These are phyloP conservation scores for Clivina fossor DNA, from an alignment of 2,888 invertebrate genomes.

Conservation along the genomic window DNA sequence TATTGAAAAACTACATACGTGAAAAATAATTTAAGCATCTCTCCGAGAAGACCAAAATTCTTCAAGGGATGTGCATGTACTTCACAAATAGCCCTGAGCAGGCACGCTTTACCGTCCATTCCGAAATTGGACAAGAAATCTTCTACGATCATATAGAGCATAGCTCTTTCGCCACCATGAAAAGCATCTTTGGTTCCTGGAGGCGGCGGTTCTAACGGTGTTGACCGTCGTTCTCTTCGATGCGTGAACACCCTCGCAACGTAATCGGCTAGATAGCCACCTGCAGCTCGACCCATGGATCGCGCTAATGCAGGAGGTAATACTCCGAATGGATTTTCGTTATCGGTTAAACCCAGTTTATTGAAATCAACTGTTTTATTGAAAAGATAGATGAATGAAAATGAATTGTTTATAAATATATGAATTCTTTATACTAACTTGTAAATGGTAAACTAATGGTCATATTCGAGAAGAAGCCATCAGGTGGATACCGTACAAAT, in stretches of 20 bases:
- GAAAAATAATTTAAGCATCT: constrained; percentile 78
- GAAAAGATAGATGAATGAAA: constrained; percentile 1
- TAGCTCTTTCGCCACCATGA: constrained; percentile 81
- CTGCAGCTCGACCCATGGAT: constrained; percentile 74
- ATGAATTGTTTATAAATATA: constrained; percentile 5
- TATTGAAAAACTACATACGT: constrained; percentile 67
- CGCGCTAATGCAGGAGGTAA: constrained; percentile 75
- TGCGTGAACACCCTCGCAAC: constrained; percentile 70
- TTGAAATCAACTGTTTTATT: constrained; percentile 80
- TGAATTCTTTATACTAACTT: too few relatives aligned
- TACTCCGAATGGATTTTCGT: constrained; percentile 82
- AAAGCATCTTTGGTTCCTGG: constrained; percentile 57
- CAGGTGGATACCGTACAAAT: constrained; percentile 80
- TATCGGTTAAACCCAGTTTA: constrained; percentile 82
- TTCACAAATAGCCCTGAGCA: constrained; percentile 82
- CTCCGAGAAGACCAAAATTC: constrained; percentile 80
- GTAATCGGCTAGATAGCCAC: constrained; percentile 70
- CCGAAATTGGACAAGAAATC: constrained; percentile 80
- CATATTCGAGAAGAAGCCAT: constrained; percentile 82
- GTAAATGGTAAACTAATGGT: constrained; percentile 82
- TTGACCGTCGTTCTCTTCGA: constrained; percentile 58
- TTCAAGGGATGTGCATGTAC: constrained; percentile 77
- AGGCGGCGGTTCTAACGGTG: constrained; percentile 50
- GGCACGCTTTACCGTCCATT: constrained; percentile 78
- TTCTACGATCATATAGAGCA: constrained; percentile 76